Evolutionary conservation across 2,113 vertebrate genomes (phyloP), one percentile per base, ranked within the genome.

Genomic region (Saccopteryx leptura): DNA sequence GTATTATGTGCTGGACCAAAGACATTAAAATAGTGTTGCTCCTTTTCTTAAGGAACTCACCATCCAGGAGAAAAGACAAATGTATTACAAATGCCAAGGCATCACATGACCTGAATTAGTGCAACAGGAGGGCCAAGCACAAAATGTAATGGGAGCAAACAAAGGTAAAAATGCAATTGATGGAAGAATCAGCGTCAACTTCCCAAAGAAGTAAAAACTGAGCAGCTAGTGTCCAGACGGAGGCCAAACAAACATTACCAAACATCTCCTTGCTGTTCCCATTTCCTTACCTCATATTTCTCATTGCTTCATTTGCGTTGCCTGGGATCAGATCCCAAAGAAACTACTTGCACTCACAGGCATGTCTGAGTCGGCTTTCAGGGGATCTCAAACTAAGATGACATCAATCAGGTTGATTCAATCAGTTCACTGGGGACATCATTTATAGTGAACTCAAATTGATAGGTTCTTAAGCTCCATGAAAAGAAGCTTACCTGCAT

Each of bases 31-130:
- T 68, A 63, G 5, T 33, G 10, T 89, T 89, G 33, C 61, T 83
- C 11, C 17, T 94, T 96, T 96, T 86, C 58, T 89, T 60, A 92
- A 92, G 81, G 61, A 97, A 72, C 23, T 89, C 69, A 83, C 26
- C 71, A 60, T 97, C 86, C 54, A 52, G 50, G 24, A 66, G 79
- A 83, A 94, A 39, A 86, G 46, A 68, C 17, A 50, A 65, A 61
- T 91, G 68, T 58, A 54, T 82, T 31, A 75, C 50, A 85, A 72
- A 65, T 81, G 52, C 52, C 39, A 60, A 71, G 33, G 56, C 2
- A 88, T n/a, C 60, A 65, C 1, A 0, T 52, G 52, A 82, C 89
- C 46, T 52, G 28, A 72, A 72, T 50, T 63, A 46, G 71, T 12
- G 12, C n/a, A 46, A 71, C 18, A 89, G 3, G 6, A 86, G 39